Conservation (phyloP, 2,888 invertebrate species). For the Lasiommata megera region DNA sequence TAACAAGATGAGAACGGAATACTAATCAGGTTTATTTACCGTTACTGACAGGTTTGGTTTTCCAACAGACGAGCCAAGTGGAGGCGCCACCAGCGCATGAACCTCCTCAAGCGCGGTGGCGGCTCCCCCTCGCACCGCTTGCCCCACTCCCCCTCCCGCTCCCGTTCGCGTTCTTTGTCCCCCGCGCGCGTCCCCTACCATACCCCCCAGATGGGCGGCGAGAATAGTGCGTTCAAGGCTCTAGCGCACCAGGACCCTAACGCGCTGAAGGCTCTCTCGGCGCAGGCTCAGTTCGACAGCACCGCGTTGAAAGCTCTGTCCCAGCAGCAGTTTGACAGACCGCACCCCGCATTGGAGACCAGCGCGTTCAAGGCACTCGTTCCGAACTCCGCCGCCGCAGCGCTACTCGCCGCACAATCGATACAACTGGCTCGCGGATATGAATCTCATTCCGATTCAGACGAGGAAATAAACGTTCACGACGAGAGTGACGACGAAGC, state of each 20-base stretch:
- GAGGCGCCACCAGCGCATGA: conserved; percentile 98
- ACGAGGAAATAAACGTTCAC: conserved; percentile 93
- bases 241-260: conserved; percentile 84
- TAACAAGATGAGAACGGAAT: conserved; percentile 64
- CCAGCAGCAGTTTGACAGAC: conserved; percentile 59
- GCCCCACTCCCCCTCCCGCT: conserved; percentile 82
- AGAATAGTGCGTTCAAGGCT: conserved; percentile 93
- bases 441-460: conserved; percentile 82
- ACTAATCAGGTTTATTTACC: conserved; percentile 81
- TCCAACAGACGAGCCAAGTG: conserved; percentile 99
- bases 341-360: conserved; percentile 85
- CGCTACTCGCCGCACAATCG: conserved; percentile 75
- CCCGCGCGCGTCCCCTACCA: conserved; percentile 83
- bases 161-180: conserved; percentile 84
- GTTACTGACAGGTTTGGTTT: conserved; percentile 98
- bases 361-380: conserved; percentile 92
- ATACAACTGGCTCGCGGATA: conserved; percentile 71
- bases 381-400: conserved; percentile 84
- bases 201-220: conserved; percentile 90
- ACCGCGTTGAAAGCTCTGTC: conserved; percentile 78
- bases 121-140: conserved; percentile 84
- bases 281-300: conserved; percentile 78
- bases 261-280: conserved; percentile 82
- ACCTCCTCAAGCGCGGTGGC: conserved; percentile 92
- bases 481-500: conserved; percentile 86